Evolutionary conservation across 2,113 vertebrate species (phyloP).

Genomic region (Lepisosteus osseus): DNA sequence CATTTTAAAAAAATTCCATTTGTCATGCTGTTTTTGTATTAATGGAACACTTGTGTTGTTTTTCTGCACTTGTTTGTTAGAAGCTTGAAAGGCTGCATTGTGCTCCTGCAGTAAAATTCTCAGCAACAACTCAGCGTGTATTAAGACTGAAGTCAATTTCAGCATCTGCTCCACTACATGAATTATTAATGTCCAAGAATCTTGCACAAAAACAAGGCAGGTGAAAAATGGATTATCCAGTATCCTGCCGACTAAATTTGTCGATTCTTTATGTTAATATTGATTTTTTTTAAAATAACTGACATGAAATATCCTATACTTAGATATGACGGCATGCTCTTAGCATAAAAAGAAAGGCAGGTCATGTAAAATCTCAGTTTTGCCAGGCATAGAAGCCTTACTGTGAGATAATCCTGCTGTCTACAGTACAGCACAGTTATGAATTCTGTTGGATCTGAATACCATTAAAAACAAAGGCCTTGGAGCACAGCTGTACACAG

Average conservation of each 20-base stretch:
- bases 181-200: background rate
- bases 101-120: background rate
- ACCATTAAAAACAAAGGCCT: conserved; percentile 15
- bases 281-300: background rate
- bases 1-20: conserved; percentile 1
- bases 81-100: conserved; percentile 18
- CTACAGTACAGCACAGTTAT: conserved; percentile 4
- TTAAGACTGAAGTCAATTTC: conserved; percentile 21
- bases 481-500: no score
- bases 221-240: conserved; percentile 14
- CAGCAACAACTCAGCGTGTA: conserved; percentile 5
- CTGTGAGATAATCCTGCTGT: conserved; percentile 35
- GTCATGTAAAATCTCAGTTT: conserved; percentile 4
- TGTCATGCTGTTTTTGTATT: conserved; percentile 17
- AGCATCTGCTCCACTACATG: conserved; percentile 16
- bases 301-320: conserved; percentile 6
- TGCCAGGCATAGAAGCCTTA: conserved; percentile 30
- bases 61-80: conserved; percentile 14
- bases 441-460: conserved; percentile 15
- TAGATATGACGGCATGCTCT: background rate
- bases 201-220: conserved; percentile 1
- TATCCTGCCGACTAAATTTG: background rate
- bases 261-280: background rate
- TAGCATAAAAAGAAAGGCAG: background rate
- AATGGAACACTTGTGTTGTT: conserved; percentile 20